Base-by-base conservation (phyloP, 2,888 invertebrate genomes). In the Monopis laevigella region DNA sequence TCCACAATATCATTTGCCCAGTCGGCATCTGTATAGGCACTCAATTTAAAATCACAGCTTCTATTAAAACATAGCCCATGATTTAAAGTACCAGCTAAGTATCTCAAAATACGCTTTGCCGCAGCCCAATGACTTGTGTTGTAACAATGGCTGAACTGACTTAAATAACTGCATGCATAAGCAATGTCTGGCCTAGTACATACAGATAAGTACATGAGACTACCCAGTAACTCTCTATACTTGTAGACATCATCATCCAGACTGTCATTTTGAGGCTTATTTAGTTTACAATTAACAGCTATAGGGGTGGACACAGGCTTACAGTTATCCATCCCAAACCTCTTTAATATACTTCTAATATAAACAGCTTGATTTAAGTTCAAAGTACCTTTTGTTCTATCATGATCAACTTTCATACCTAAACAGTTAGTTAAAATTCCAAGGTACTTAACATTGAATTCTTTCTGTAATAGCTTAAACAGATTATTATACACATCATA, bases 241-340 rank as follows among this genome's bases (percentile, higher is more conserved):
- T 19, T 18, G 3, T 5, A 35, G 12, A 14, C 11, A 14, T 3
- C 7, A 41, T 41, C 34, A 8, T 21, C 24, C 8, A 21, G 8
- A 21, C 24, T 21, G 17, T 14, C 13, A 7, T 21, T n/a, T n/a
- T n/a, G n/a, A n/a, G n/a, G n/a, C n/a, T n/a, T n/a, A n/a, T n/a
- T n/a, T n/a, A n/a, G n/a, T n/a, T n/a, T n/a, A n/a, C n/a, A n/a
- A n/a, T n/a, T n/a, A n/a, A n/a, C n/a, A n/a, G n/a, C n/a, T n/a
- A n/a, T n/a, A n/a, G n/a, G n/a, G n/a, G n/a, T n/a, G 48, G 48
- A 42, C 58, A 50, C 29, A 11, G 40, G 19, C 12, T 43, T 40
- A 16, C 43, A 40, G 7, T 43, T 36, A 8, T 32, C 3, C 43
- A 40, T 43, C 16, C 40, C 12, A 29, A 29, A 29, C 11, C 12